These are phyloP conservation scores for Laodelphax striatellus DNA, from an alignment of 1,140 invertebrate species.

Conservation along the genomic window DNA sequence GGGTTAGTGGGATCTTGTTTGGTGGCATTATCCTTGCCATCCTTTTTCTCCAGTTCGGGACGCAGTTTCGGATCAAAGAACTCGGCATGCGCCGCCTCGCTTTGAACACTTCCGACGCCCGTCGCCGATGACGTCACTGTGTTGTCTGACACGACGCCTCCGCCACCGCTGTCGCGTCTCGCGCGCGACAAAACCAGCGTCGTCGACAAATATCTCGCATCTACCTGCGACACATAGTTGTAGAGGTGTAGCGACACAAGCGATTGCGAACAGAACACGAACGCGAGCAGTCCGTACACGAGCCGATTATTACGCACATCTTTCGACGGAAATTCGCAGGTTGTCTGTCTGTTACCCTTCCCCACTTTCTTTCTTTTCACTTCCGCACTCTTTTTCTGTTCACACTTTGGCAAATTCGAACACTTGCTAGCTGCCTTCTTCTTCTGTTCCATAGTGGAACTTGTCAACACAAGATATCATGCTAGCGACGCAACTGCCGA, in stretches of 20 bases:
- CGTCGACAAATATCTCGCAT: neutral
- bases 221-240: neutral
- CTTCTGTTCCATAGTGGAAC: too few relatives aligned
- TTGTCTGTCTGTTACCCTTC: too few relatives aligned
- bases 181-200: neutral
- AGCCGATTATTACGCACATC: too few relatives aligned
- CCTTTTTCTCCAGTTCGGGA: constrained; percentile 47
- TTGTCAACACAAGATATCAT: too few relatives aligned
- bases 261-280: neutral
- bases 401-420: too few relatives aligned
- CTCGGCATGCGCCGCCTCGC: constrained; percentile 45
- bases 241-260: neutral
- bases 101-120: constrained; percentile 9
- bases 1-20: constrained; percentile 29
- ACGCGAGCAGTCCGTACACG: neutral
- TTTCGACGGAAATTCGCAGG: too few relatives aligned
- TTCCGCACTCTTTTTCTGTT: too few relatives aligned
- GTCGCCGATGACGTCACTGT: constrained; percentile 21
- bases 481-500: too few relatives aligned
- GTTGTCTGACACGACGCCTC: constrained; percentile 31
- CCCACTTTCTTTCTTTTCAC: too few relatives aligned
- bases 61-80: constrained; percentile 55
- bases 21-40: constrained; percentile 22
- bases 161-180: too few relatives aligned
- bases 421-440: too few relatives aligned